Base-by-base conservation (phyloP, 2,888 invertebrate genomes). In the Pollenia angustigena region DNA sequence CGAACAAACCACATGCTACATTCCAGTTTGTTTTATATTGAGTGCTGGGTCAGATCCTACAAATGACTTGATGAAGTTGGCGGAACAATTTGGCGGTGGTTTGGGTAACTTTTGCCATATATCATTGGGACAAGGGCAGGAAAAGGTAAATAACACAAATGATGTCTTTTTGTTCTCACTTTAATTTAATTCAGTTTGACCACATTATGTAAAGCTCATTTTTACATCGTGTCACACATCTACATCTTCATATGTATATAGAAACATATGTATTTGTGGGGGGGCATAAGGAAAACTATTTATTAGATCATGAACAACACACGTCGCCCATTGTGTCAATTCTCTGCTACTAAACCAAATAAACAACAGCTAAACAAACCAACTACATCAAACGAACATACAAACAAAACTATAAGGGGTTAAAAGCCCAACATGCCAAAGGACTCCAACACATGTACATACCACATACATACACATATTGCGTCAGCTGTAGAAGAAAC, bases 11-110 rank as follows among this genome's bases (percentile, higher is more conserved):
- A 95, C 96, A 0, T 95, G 97, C 0, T 95, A 93, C 18, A 98
- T 97, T 50, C 98, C 99, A 0, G 97, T 99, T 3, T 97, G 98
- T 89, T 99, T 99, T 91, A 97, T 99, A 88, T 94, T 99, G 66
- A 98, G 98, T 88, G 98, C 98, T 12, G 99, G 99, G 0, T 98
- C 98, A 0, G 98, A 99, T 93, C 98, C 99, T 0, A 96, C 98
- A 0, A 96, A 96, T 83, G 97, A 97, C 90, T 93, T 97, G 74
- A 96, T 97, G 95, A 97, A 97, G 92, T 92, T 97, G 16, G 96
- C 97, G 8, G 95, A 96, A 88, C 93, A 95, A 89, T 94, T 95
- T 88, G 95, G 96, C 60, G 95, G 95, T 86, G 96, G 97, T 48
- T 95, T 96, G 64, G 95, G 95, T 60, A 97, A 96, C 92, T 97